These are phyloP conservation scores for Chamaea fasciata DNA, from an alignment of 2,113 vertebrate species.

Conservation along the genomic window DNA sequence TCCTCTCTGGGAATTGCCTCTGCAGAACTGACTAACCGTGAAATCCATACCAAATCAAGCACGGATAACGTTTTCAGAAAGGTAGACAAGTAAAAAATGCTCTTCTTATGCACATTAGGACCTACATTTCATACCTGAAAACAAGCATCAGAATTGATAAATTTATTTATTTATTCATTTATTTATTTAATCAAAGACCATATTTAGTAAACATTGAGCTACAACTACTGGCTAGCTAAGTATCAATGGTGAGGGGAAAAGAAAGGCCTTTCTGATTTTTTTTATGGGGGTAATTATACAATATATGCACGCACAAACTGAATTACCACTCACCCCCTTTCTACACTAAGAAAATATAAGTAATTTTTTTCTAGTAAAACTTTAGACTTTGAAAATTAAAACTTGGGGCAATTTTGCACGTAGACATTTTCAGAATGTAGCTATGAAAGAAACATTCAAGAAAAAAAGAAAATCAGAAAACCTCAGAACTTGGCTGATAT, in stretches of 20 bases:
- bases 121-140: background rate
- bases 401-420: background rate
- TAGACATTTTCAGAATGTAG: background rate
- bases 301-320: background rate
- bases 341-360: background rate
- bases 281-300: background rate
- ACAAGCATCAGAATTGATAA: background rate
- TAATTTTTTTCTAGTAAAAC: background rate
- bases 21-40: background rate
- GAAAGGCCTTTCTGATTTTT: fast-evolving
- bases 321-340: background rate
- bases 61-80: background rate
- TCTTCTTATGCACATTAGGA: background rate
- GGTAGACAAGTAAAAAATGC: background rate
- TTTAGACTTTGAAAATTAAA: background rate
- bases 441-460: background rate
- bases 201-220: background rate
- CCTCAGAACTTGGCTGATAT: background rate
- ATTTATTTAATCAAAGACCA: background rate
- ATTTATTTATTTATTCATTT: background rate
- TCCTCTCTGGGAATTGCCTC: background rate
- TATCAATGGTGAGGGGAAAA: background rate
- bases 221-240: background rate
- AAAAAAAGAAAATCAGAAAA: background rate
- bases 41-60: background rate